Base-by-base conservation (phyloP, 1,140 invertebrate genomes). In the Archivesica marissinica region DNA sequence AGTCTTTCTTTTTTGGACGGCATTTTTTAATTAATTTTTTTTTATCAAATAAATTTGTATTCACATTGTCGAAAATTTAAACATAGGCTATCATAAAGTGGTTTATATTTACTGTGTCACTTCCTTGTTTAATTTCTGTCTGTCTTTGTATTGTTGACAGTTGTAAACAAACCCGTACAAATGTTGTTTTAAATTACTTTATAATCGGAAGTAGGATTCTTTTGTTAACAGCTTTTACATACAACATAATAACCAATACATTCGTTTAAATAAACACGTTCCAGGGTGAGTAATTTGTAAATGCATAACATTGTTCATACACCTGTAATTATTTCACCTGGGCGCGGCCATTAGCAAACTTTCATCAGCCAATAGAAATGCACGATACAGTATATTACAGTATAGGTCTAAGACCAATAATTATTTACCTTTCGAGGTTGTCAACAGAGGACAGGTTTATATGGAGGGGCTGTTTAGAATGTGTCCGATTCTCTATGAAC, bases 1-100 rank as follows among this genome's bases (percentile, higher is more conserved):
- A 86, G 81, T 25, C 92, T 75, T 30, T 93, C 90, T 75, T 91
- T 93, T 70, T 92, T 92, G 0, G 91, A 91, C 72, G 91, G 88
- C 89, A 92, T 91, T 75, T 81, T 54, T n/a, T 39, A 0, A 28
- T 33, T 56, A 20, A 11, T 56, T n/a, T 7, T 56, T 20, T 23
- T 9, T 23, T 56, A 7, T 11, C 3, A 41, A 47, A 2, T 23
- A 6, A 39, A 28, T 11, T 4, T 39, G 2, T 2, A 1, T 23
- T 25, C 25, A 25, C 2, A 4, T 70, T 23, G 25, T 30, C 1
- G 2, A 17, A 47, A 20, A 44, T 2, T 25, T n/a, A n/a, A n/a
- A n/a, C n/a, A n/a, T n/a, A n/a, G n/a, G n/a, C n/a, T n/a, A n/a
- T n/a, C n/a, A n/a, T n/a, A n/a, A n/a, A 47, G 2, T 44, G 7